A percentile compares a stretch with the other conserved stretches of the same genome.
Evolutionary conservation across 2,113 vertebrate species (phyloP).

Genomic region (Agapornis roseicollis): DNA sequence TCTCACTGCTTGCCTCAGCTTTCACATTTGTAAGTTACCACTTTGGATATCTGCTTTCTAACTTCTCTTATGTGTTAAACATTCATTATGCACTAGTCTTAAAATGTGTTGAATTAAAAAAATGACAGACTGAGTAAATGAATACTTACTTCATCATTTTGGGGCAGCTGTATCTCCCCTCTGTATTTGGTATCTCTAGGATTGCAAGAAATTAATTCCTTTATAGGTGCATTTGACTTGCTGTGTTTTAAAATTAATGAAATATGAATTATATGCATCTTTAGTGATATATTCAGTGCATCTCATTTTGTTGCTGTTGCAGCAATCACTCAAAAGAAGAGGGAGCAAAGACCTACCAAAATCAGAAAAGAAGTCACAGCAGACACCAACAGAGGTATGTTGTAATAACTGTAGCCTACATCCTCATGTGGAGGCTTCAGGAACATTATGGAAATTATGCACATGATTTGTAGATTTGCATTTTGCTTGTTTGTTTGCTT

Average conservation of each 20-base stretch:
- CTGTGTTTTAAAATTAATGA: not conserved
- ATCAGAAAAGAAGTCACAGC: conserved; percentile 87
- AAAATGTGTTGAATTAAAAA: not conserved
- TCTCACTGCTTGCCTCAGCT: not conserved
- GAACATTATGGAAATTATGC: not conserved
- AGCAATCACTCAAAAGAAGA: conserved; percentile 94
- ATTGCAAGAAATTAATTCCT: not conserved
- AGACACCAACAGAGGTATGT: conserved; percentile 90
- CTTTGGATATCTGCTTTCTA: not conserved
- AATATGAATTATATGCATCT: not conserved
- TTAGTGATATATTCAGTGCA: not conserved
- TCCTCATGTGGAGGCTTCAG: not conserved
- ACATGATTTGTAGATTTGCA: not conserved
- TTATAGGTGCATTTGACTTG: not conserved
- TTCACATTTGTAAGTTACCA: not conserved
- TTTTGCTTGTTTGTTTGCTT: not conserved
- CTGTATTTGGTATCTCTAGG: not conserved
- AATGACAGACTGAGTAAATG: not conserved
- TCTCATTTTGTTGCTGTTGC: conserved; percentile 47
- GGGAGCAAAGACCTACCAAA: conserved; percentile 92
- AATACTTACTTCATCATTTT: not conserved
- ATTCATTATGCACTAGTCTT: not conserved
- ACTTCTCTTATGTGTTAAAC: not conserved
- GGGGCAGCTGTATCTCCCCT: not conserved
- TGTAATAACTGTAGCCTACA: not conserved